Percentiles rank a stretch among this genome's conserved stretches.
Conservation (phyloP, 2,888 invertebrate genomes). For the Tryphoninae sp. region DNA sequence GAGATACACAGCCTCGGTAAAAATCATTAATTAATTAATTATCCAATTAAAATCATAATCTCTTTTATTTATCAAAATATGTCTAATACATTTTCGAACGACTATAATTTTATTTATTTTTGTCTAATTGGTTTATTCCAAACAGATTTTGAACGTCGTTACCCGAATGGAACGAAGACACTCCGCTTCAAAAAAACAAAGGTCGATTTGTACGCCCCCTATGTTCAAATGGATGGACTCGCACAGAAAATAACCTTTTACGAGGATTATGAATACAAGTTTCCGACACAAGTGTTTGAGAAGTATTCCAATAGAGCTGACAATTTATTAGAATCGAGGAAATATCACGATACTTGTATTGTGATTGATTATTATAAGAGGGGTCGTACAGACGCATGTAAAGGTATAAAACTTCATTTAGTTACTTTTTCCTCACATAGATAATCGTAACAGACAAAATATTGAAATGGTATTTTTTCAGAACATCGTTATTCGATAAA, state of each 20-base stretch:
- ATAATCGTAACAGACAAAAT: background rate
- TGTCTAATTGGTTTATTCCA: background rate
- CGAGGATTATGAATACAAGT: slow-evolving; percentile 84
- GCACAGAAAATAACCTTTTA: slow-evolving; percentile 85
- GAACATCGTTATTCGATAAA: slow-evolving; percentile 80
- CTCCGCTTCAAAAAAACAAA: slow-evolving; percentile 88
- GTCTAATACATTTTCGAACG: background rate
- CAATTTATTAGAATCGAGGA: slow-evolving; percentile 83
- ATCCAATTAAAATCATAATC: background rate
- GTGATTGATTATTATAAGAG: slow-evolving; percentile 85
- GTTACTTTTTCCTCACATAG: background rate
- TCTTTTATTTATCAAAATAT: background rate
- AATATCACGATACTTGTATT: slow-evolving; percentile 82
- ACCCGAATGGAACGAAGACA: slow-evolving; percentile 87
- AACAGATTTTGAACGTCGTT: slow-evolving; percentile 86
- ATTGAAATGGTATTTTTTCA: slow-evolving; percentile 68
- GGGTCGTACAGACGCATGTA: slow-evolving; percentile 87
- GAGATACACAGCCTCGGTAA: slow-evolving; percentile 84
- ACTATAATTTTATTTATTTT: slow-evolving; percentile 2
- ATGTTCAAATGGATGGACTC: slow-evolving; percentile 88
- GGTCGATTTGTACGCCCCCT: slow-evolving; percentile 90
- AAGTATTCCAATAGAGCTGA: slow-evolving; percentile 85
- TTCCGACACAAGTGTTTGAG: slow-evolving; percentile 76
- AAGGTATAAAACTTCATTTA: slow-evolving; percentile 82
- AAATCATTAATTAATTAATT: background rate